Percentiles rank a stretch among this genome's conserved stretches.
Evolutionary conservation across 2,888 invertebrate genomes (phyloP).

Genomic region (Enchytraeus crypticus): DNA sequence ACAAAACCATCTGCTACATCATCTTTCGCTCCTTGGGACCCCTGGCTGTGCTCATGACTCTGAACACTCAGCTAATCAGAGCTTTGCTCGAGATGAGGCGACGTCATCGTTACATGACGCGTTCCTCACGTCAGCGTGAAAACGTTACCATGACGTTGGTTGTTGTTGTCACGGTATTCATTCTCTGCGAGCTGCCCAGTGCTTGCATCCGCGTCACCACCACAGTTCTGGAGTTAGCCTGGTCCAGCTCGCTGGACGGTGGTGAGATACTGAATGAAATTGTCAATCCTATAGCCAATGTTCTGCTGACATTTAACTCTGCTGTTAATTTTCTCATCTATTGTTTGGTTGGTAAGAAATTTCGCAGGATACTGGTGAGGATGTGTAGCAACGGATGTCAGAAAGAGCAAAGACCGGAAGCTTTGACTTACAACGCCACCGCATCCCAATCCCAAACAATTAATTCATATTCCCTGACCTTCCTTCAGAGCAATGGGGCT

Average conservation of each 20-base stretch:
- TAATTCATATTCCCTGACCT: slow-evolving; percentile 1
- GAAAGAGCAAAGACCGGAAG: not conserved
- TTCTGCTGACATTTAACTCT: slow-evolving; percentile 24
- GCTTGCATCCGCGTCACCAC: slow-evolving; percentile 13
- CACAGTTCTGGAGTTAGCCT: slow-evolving; percentile 6
- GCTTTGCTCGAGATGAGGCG: slow-evolving; percentile 14
- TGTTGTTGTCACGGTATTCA: slow-evolving; percentile 24
- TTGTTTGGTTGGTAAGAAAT: slow-evolving; percentile 26
- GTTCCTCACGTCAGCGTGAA: slow-evolving; percentile 15
- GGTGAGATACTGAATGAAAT: slow-evolving; percentile 3
- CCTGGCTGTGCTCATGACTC: slow-evolving; percentile 20
- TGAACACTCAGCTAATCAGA: slow-evolving; percentile 24
- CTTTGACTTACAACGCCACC: not conserved
- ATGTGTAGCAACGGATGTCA: slow-evolving; percentile 11
- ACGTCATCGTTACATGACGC: slow-evolving; percentile 6
- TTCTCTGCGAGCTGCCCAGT: slow-evolving; percentile 21
- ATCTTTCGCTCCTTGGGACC: slow-evolving; percentile 29
- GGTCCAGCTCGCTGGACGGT: not conserved
- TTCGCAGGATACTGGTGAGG: slow-evolving; percentile 22
- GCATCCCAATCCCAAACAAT: not conserved
- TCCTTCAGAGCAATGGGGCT: not conserved
- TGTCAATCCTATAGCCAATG: slow-evolving; percentile 18
- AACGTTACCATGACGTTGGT: slow-evolving; percentile 22
- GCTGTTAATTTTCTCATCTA: slow-evolving; percentile 26
- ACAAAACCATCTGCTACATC: slow-evolving; percentile 27